Base-by-base conservation (phyloP, 2,888 invertebrate genomes). In the Nudaria mundana region DNA sequence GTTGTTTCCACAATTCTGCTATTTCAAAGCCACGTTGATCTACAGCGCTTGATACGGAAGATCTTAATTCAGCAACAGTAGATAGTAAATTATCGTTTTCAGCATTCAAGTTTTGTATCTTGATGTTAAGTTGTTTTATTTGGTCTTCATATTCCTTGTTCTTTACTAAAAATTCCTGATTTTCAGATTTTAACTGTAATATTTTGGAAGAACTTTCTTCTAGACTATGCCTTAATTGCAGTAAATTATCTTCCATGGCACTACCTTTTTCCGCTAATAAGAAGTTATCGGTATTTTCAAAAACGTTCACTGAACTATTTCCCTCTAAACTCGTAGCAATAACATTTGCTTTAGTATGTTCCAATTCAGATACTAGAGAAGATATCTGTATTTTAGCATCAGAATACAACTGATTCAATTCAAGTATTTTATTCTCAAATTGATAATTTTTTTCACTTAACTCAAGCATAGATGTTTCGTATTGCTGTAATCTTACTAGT, bases 1-100 rank as follows among this genome's bases (percentile, higher is more conserved):
- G 93, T 50, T 91, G 86, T 62, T 93, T 93, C 93, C 93, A 93
- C 61, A 93, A 85, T 74, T 92, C 91, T 6, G 93, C 93, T 41
- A 94, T 91, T 79, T 93, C 93, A 56, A 87, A 87, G 36, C 93
- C 93, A 52, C 92, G 86, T 69, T 93, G 92, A 63, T 93, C 93
- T 16, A 93, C 89, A 40, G 91, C 86, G 43, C 84, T 79, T 25
- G 91, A 77, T 25, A 89, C 66, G 4, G 87, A 83, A 6, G 82
- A 81, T 14, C 84, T 81, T 38, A 90, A 63, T 54, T 89, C 89
- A 10, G 88, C 71, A 11, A 89, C 82, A 23, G 78, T 82, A 15
- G 87, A 86, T 6, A 89, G 54, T 37, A 90, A 66, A 56, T 75
- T 75, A 58, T 88, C 81, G 66, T 85, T 85, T 72, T 87, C 83